These are phyloP conservation scores for Botia kubotai DNA, from an alignment of 2,797 vertebrate species.

Conservation along the genomic window DNA sequence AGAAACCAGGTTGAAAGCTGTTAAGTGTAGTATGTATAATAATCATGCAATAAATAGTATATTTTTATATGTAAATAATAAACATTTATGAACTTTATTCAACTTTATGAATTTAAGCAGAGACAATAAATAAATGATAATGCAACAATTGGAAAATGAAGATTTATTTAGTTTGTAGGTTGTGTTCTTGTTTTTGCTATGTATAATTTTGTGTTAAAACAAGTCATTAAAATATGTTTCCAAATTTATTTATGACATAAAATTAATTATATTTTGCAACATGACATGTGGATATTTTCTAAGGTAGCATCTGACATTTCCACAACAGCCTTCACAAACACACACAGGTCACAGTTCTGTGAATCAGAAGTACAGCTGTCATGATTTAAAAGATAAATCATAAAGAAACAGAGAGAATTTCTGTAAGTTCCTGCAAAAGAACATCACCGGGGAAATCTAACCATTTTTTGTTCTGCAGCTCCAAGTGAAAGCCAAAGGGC, in stretches of 20 bases:
- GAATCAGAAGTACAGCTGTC: constrained; percentile 7
- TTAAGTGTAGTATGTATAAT: too few species aligned
- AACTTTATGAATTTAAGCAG: too few species aligned
- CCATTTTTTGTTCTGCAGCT: constrained; percentile 42
- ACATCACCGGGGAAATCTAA: constrained; percentile 41
- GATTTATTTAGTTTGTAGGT: too few species aligned
- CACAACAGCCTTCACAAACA: neutral
- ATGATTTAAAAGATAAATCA: constrained; percentile 23
- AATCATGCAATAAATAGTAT: too few species aligned
- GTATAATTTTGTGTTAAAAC: too few species aligned
- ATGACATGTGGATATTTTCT: neutral
- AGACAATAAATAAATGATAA: too few species aligned
- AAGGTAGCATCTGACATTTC: neutral
- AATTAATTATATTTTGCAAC: neutral
- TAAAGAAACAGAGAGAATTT: constrained; percentile 10
- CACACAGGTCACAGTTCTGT: neutral
- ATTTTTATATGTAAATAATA: too few species aligned
- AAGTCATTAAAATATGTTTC: neutral
- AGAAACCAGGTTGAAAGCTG: too few species aligned
- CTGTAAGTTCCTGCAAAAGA: constrained; percentile 13
- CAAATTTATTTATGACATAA: neutral
- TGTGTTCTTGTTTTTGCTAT: too few species aligned
- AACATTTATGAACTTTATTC: too few species aligned
- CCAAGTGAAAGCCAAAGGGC: constrained; percentile 4
- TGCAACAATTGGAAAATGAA: too few species aligned